Base-by-base conservation (phyloP, 2,797 vertebrate species). In the Pangasius sanitwongsei region DNA sequence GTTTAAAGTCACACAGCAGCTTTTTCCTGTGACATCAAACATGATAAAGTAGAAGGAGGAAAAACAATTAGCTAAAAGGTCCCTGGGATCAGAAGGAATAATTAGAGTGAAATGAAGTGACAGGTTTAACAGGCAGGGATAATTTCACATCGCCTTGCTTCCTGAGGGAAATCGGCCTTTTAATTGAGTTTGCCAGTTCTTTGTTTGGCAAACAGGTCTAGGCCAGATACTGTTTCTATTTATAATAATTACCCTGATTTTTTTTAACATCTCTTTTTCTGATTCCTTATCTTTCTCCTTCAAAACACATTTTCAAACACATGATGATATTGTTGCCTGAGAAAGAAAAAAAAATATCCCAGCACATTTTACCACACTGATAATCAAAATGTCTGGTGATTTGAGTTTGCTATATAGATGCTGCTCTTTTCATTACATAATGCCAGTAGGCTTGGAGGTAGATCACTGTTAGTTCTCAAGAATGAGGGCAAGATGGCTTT, bases 61-160 rank as follows among this genome's bases (percentile, higher is more conserved):
- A 93, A 85, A 95, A 96, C 95, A 95, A 96, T 96, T 96, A 95
- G 93, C 94, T 92, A 87, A 41, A 87, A 91, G 95, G 93, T 95
- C 94, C 93, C 91, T 69, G 92, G 93, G 95, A 96, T 96, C 94
- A 96, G 94, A 94, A 95, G 93, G 94, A 95, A 96, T 96, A 95
- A 96, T 96, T 95, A 95, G 93, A 95, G 93, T 94, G 93, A 95
- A 96, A 95, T 96, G 94, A 95, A 96, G 93, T 96, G 93, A 94
- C 95, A 96, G 95, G 93, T 95, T 96, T 96, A 96, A 96, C 93
- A 94, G 94, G 95, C 95, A 94, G 92, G 94, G 94, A 94, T 95
- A 91, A 95, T 95, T 95, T 96, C 93, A 95, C 93, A 94, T 95
- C 94, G 91, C 90, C 77, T 48, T 90, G 94, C 93, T 94, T 95